A percentile compares a stretch with the other conserved stretches of the same genome.
These are phyloP conservation scores for Phyto melanocephala DNA, from an alignment of 2,888 invertebrate genomes.

Conservation along the genomic window DNA sequence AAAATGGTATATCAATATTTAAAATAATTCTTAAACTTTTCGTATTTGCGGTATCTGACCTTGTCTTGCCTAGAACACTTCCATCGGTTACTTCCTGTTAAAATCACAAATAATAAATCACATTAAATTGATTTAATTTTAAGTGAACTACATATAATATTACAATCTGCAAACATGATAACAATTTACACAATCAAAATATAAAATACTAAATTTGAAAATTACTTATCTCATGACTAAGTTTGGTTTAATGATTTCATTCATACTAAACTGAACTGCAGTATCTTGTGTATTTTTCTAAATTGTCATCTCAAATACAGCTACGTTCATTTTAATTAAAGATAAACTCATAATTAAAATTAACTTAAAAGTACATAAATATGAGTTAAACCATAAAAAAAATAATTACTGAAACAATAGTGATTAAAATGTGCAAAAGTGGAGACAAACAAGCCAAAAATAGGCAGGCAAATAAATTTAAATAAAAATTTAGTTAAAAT, in stretches of 20 bases:
- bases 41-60: too few species aligned
- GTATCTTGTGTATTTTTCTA: background rate
- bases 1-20: too few species aligned
- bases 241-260: conserved; percentile 43
- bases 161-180: background rate
- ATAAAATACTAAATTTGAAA: background rate
- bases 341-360: conserved; percentile 55
- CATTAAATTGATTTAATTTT: too few species aligned
- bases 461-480: conserved; percentile 23
- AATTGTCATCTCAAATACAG: conserved; percentile 5
- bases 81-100: too few species aligned
- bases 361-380: conserved; percentile 55
- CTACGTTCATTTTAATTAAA: conserved; percentile 48
- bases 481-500: conserved; percentile 38
- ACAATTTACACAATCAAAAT: background rate
- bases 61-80: too few species aligned
- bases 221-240: conserved; percentile 24
- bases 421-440: background rate
- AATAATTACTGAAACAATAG: conserved; percentile 31
- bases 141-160: too few species aligned
- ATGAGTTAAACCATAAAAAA: conserved; percentile 20
- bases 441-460: background rate
- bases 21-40: too few species aligned
- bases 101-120: too few species aligned
- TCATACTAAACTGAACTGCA: background rate